A percentile compares a stretch with the other conserved stretches of the same genome.
These are phyloP conservation scores for Bombus pascuorum DNA, from an alignment of 1,140 invertebrate species.

Conservation along the genomic window DNA sequence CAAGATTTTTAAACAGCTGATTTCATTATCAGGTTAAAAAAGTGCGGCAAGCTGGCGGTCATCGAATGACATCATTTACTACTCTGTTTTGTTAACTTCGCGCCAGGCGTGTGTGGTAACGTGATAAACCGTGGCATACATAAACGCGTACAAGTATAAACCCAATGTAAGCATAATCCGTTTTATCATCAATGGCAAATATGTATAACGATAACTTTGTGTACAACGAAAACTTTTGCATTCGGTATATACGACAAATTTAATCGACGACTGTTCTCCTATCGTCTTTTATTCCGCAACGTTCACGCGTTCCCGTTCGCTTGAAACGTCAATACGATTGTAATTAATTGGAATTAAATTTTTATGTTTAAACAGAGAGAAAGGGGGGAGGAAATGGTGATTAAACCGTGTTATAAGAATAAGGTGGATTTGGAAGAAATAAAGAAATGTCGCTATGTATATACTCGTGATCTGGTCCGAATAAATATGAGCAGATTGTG, in stretches of 20 bases:
- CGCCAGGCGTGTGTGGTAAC: not conserved
- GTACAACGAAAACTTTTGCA: not conserved
- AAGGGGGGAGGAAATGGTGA: not conserved
- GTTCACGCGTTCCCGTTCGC: not conserved
- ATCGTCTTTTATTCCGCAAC: not conserved
- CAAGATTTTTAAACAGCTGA: not conserved
- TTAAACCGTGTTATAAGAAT: not conserved
- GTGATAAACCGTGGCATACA: not conserved
- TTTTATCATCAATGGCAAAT: not conserved
- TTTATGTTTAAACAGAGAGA: too few species aligned
- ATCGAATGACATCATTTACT: conserved; percentile 15
- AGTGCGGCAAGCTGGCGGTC: not conserved
- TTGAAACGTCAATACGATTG: not conserved
- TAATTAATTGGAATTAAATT: not conserved
- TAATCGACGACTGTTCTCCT: not conserved
- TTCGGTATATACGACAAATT: not conserved
- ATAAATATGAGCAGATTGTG: conserved; percentile 55
- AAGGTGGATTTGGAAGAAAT: not conserved
- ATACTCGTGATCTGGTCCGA: conserved; percentile 49
- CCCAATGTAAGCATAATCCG: not conserved
- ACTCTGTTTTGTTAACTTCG: not conserved
- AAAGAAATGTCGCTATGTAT: conserved; percentile 35
- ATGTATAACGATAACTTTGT: not conserved
- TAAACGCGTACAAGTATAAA: not conserved
- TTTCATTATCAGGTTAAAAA: not conserved